A percentile compares a stretch with the other conserved stretches of the same genome.
phyloP scores from a whole-genome alignment of 2,888 invertebrate species.

The Tipula unca region DNA sequence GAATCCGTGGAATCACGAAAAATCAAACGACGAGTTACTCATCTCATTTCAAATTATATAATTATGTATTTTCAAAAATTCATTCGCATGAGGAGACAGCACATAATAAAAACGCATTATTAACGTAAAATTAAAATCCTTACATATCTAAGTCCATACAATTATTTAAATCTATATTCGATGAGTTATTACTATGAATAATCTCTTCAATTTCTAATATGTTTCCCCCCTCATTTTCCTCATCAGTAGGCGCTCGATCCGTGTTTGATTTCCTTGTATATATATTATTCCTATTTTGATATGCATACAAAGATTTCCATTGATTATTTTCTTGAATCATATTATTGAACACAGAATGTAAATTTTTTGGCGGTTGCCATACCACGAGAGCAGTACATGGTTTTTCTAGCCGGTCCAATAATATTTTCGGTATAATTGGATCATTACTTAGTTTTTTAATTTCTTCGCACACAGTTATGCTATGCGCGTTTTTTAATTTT shows the following conservation, averaged over 20 bases:
- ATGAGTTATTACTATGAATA: slow-evolving; percentile 36
- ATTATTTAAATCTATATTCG: slow-evolving; percentile 42
- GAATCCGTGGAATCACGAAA: not conserved
- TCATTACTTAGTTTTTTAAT: slow-evolving; percentile 53
- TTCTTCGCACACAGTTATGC: slow-evolving; percentile 60
- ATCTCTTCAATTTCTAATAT: slow-evolving; percentile 32
- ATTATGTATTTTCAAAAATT: not conserved
- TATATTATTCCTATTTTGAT: not conserved
- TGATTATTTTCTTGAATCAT: slow-evolving; percentile 22
- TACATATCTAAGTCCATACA: slow-evolving; percentile 40
- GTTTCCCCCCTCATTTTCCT: not conserved
- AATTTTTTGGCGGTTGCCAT: slow-evolving; percentile 65
- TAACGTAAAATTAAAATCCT: slow-evolving; percentile 23
- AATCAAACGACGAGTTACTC: not conserved
- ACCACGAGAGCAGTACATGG: slow-evolving; percentile 73
- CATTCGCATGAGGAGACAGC: not conserved
- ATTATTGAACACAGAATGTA: slow-evolving; percentile 29
- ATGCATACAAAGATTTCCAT: slow-evolving; percentile 23
- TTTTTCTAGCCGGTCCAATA: slow-evolving; percentile 56
- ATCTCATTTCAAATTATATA: not conserved
- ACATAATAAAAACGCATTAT: not conserved
- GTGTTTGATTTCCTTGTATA: not conserved
- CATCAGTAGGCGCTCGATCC: not conserved
- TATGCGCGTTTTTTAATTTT: slow-evolving; percentile 44
- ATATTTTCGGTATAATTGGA: slow-evolving; percentile 55